Conservation (phyloP, 2,888 invertebrate genomes). For the Agriopis aurantiaria region DNA sequence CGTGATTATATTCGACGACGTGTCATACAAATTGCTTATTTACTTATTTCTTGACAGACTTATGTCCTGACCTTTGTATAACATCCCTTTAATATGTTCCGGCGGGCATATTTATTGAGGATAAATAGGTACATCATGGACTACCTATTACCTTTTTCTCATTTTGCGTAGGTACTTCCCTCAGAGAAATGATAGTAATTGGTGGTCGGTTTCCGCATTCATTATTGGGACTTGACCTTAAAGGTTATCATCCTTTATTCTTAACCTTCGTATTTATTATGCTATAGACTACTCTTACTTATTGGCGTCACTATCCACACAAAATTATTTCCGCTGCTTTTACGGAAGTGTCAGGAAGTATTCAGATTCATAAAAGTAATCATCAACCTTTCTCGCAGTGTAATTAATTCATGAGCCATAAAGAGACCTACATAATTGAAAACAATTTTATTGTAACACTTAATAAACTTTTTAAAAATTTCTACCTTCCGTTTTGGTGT, state of each 20-base stretch:
- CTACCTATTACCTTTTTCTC: background rate
- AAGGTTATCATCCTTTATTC: constrained; percentile 37
- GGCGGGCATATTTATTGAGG: constrained; percentile 23
- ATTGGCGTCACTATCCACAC: background rate
- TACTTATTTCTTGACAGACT: constrained; percentile 10
- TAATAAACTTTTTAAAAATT: background rate
- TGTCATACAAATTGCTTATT: constrained; percentile 21
- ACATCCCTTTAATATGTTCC: constrained; percentile 14
- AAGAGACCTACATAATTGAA: constrained; percentile 1
- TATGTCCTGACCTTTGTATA: constrained; percentile 22
- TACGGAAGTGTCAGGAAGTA: constrained; percentile 18
- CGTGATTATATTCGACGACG: background rate
- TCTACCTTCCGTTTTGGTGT: background rate
- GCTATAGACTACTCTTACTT: constrained; percentile 8
- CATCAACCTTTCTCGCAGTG: constrained; percentile 19
- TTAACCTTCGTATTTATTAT: constrained; percentile 35
- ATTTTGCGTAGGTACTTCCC: constrained; percentile 31
- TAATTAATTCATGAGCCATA: constrained; percentile 1
- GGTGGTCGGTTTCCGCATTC: constrained; percentile 44
- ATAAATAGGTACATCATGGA: constrained; percentile 13
- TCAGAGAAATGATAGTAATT: constrained; percentile 35
- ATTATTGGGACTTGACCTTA: constrained; percentile 35
- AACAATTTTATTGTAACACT: constrained; percentile 3
- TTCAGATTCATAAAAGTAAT: background rate
- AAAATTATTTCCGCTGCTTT: constrained; percentile 40